These are phyloP conservation scores for Neuroterus valhalla DNA, from an alignment of 1,140 invertebrate genomes.

Conservation along the genomic window DNA sequence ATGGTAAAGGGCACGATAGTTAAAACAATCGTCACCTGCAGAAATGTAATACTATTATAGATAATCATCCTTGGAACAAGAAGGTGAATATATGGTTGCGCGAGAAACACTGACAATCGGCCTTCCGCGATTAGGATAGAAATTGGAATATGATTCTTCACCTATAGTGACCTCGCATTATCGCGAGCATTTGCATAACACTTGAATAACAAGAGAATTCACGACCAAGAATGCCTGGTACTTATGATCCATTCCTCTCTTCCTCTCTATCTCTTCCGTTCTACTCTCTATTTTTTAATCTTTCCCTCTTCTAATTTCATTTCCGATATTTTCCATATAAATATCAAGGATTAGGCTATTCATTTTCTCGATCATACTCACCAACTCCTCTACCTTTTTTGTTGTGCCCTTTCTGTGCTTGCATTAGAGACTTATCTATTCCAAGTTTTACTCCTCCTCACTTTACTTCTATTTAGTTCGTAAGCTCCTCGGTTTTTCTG, in stretches of 20 bases:
- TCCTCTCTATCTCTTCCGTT: not conserved
- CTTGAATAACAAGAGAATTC: not conserved
- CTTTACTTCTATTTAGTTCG: too few relatives aligned
- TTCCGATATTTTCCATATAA: too few relatives aligned
- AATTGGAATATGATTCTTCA: slow-evolving; percentile 10
- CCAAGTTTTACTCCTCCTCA: too few relatives aligned
- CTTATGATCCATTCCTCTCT: too few relatives aligned
- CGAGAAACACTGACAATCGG: slow-evolving; percentile 6
- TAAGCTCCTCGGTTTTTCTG: too few relatives aligned
- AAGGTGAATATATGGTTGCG: not conserved
- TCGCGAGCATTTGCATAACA: not conserved
- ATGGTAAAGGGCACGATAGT: not conserved
- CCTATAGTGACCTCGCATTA: slow-evolving; percentile 10
- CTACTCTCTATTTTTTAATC: not conserved
- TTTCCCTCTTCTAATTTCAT: too few relatives aligned
- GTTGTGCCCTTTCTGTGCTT: too few relatives aligned
- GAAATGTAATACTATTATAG: not conserved
- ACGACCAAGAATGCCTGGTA: slow-evolving; percentile 7
- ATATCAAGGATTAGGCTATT: too few relatives aligned
- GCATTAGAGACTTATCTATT: too few relatives aligned
- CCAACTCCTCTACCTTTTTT: too few relatives aligned
- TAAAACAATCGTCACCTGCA: slow-evolving; percentile 1
- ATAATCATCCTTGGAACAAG: slow-evolving; percentile 5
- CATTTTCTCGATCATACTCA: too few relatives aligned
- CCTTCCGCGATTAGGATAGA: slow-evolving; percentile 12